These are phyloP conservation scores for Exephanes ischioxanthus DNA, from an alignment of 2,888 invertebrate genomes.

Conservation along the genomic window DNA sequence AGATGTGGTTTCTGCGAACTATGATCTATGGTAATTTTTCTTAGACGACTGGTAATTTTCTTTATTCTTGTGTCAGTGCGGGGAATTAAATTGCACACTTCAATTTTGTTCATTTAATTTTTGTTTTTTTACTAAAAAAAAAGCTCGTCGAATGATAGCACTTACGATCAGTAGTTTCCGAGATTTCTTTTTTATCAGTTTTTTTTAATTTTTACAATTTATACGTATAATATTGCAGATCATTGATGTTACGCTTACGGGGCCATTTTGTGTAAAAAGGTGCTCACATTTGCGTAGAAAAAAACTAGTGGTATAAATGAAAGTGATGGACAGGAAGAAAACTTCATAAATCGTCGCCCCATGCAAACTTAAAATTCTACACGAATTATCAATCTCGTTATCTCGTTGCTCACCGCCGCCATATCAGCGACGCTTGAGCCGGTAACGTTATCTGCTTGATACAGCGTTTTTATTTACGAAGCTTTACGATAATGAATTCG, in stretches of 20 bases:
- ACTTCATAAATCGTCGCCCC: neutral
- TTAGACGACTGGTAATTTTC: neutral
- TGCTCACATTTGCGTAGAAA: neutral
- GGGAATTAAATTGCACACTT: neutral
- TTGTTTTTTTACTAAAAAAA: neutral
- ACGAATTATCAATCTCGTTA: neutral
- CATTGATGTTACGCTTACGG: neutral
- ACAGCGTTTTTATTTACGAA: neutral
- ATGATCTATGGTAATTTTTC: neutral
- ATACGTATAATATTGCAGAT: neutral
- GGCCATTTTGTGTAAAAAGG: neutral
- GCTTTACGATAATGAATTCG: neutral
- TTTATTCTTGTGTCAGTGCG: neutral
- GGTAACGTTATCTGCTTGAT: neutral
- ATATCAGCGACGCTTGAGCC: neutral
- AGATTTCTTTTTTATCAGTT: neutral
- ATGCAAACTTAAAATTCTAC: neutral
- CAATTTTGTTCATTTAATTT: neutral
- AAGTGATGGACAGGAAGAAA: neutral
- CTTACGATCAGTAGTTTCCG: neutral
- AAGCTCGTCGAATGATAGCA: neutral
- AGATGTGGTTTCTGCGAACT: neutral
- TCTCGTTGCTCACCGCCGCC: neutral
- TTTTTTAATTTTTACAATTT: neutral
- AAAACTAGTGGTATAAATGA: neutral